These are phyloP conservation scores for Argya squamiceps DNA, from an alignment of 2,797 vertebrate genomes.

Conservation along the genomic window DNA sequence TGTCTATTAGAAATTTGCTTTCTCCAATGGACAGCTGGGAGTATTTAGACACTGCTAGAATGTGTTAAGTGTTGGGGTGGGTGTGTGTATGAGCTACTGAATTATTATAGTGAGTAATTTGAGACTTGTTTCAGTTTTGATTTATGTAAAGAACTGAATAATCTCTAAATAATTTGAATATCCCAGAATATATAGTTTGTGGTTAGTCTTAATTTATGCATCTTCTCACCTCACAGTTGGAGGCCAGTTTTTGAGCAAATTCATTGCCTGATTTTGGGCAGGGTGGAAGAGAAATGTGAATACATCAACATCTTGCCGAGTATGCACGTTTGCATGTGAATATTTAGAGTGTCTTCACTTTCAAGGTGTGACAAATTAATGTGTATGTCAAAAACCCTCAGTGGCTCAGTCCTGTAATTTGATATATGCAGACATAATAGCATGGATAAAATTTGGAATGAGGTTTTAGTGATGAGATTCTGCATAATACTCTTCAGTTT, in stretches of 20 bases:
- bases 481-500: neutral
- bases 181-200: conserved; percentile 14
- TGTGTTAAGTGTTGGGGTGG: neutral
- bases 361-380: neutral
- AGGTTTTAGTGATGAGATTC: neutral
- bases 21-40: neutral
- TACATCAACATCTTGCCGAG: neutral
- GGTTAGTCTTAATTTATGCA: conserved; percentile 18
- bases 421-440: neutral
- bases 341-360: conserved; percentile 10
- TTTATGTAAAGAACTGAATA: conserved; percentile 21
- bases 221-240: conserved; percentile 43
- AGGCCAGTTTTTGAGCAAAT: conserved; percentile 15
- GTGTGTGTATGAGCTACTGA: neutral
- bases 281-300: neutral
- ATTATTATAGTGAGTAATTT: neutral
- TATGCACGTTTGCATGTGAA: neutral
- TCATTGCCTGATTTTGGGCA: conserved; percentile 11
- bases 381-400: neutral
- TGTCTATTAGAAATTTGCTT: neutral
- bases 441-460: neutral
- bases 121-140: conserved; percentile 32
- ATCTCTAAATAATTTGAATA: conserved; percentile 16
- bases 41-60: neutral
- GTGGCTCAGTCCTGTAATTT: neutral